phyloP scores from a whole-genome alignment of 2,113 vertebrate species.

The Willisornis vidua region DNA sequence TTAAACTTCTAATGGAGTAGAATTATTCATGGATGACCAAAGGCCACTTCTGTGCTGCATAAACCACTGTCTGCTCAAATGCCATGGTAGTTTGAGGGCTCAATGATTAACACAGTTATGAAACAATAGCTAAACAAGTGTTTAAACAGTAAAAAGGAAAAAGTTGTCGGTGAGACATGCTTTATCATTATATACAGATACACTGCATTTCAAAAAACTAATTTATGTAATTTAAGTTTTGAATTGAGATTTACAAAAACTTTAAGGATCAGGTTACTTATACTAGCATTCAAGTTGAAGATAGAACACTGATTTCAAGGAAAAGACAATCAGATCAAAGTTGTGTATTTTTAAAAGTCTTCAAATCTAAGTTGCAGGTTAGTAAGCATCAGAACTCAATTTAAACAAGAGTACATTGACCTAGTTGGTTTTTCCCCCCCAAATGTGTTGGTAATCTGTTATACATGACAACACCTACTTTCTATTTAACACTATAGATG shows the following conservation, averaged over 20 bases:
- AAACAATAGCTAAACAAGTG: neutral
- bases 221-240: neutral
- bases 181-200: neutral
- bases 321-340: neutral
- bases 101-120: slow-evolving; percentile 25
- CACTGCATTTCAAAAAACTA: neutral
- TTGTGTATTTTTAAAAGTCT: neutral
- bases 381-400: neutral
- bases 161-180: neutral
- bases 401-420: neutral
- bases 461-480: neutral
- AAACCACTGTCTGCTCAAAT: neutral
- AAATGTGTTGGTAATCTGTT: neutral
- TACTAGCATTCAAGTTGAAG: neutral
- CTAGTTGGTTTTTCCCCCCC: neutral
- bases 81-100: neutral
- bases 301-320: neutral
- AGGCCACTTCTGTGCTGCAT: neutral
- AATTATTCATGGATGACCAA: slow-evolving; percentile 14
- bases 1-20: neutral
- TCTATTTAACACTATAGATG: neutral
- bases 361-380: neutral
- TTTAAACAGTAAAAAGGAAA: neutral
- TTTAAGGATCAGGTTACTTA: neutral
- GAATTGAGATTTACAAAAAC: neutral